phyloP scores from a whole-genome alignment of 2,888 invertebrate species.

The Melinaea marsaeus region DNA sequence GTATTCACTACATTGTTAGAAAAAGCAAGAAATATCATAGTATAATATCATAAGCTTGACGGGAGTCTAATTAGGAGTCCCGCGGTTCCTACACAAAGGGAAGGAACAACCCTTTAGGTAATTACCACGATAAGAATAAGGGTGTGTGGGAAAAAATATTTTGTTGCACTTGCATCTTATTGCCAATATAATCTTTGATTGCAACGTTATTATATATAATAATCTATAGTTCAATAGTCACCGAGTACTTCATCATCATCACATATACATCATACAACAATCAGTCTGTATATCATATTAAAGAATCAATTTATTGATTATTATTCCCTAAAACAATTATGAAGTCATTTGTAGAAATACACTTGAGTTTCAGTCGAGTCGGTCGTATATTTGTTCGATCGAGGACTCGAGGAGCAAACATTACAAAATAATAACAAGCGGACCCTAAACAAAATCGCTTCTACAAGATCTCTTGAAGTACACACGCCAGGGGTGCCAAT shows the following conservation, averaged over 20 bases:
- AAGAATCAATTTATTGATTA: too few relatives aligned
- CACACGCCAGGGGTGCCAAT: conserved; percentile 76
- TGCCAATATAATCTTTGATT: too few relatives aligned
- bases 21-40: too few relatives aligned
- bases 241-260: too few relatives aligned
- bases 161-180: conserved; percentile 44
- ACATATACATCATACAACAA: too few relatives aligned
- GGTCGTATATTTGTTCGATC: conserved; percentile 6
- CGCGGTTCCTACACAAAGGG: conserved; percentile 61
- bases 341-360: neutral
- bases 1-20: too few relatives aligned
- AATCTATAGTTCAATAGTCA: too few relatives aligned
- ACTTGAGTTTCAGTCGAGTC: neutral
- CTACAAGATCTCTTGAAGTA: conserved; percentile 72
- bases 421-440: conserved; percentile 61
- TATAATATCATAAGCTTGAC: conserved; percentile 38
- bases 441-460: conserved; percentile 50
- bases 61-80: conserved; percentile 74
- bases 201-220: too few relatives aligned
- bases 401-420: conserved; percentile 35
- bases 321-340: neutral
- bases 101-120: conserved; percentile 65
- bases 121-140: conserved; percentile 75
- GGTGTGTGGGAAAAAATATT: conserved; percentile 69
- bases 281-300: too few relatives aligned